These are phyloP conservation scores for Furcula furcula DNA, from an alignment of 2,888 invertebrate genomes.

Conservation along the genomic window DNA sequence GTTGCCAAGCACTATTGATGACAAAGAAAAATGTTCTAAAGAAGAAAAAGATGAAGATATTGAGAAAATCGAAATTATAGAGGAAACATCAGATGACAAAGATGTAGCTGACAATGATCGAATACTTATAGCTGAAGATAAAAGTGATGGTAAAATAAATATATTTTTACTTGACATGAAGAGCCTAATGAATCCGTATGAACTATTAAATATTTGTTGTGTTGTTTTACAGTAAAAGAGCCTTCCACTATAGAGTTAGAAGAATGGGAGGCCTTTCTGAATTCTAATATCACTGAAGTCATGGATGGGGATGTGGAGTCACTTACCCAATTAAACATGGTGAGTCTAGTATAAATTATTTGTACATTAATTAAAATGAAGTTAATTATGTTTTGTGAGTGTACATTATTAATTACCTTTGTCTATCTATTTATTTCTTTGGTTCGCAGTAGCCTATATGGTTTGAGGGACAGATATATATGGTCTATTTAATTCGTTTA, in stretches of 20 bases:
- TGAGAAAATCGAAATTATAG: constrained; percentile 71
- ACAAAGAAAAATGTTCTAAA: constrained; percentile 55
- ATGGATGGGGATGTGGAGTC: constrained; percentile 90
- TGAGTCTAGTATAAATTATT: constrained; percentile 30
- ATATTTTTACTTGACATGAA: not conserved
- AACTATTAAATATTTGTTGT: constrained; percentile 1
- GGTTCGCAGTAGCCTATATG: too few species aligned
- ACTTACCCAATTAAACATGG: constrained; percentile 86
- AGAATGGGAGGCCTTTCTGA: constrained; percentile 93
- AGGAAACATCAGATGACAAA: constrained; percentile 64
- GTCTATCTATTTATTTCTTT: too few species aligned
- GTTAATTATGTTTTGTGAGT: too few species aligned
- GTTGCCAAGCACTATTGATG: constrained; percentile 48
- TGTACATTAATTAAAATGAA: too few species aligned
- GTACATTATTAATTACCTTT: too few species aligned
- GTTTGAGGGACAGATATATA: too few species aligned
- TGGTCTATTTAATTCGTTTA: too few species aligned
- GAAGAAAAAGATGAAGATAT: constrained; percentile 70
- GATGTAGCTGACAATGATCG: constrained; percentile 68
- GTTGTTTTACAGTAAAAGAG: constrained; percentile 56
- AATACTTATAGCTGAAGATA: constrained; percentile 51
- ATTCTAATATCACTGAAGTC: constrained; percentile 90
- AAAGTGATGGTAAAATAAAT: constrained; percentile 49
- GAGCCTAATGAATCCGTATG: not conserved
- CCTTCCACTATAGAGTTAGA: constrained; percentile 89